Evolutionary conservation across 1,140 invertebrate species (phyloP), one percentile per base, ranked within the genome.

Genomic region (Drosophila baimaii): DNA sequence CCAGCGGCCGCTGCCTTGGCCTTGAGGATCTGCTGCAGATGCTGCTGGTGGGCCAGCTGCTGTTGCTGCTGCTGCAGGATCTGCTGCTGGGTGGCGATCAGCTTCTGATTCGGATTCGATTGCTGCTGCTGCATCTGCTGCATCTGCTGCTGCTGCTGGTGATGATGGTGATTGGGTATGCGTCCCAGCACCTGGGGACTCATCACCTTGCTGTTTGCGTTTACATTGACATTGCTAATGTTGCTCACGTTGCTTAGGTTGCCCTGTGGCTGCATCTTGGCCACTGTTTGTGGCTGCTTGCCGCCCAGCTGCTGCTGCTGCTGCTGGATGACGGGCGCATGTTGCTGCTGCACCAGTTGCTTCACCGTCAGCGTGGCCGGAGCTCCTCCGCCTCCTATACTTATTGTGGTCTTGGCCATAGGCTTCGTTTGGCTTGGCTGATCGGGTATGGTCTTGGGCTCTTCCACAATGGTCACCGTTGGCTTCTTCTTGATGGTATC

Each of bases 401-500:
- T 84, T 27, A 89, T 89, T 9, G 85, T 90, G 4, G 85, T 90
- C 29, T 89, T 89, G 29, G 71, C 66, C 72, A 77, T 44, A 19
- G 76, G 64, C 46, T 78, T 88, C 6, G 43, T 65, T 33, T 65
- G 56, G 33, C 47, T 64, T 19, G 69, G 74, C 56, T 72, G 54
- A 56, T 81, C 74, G 10, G 90, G 82, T 59, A 88, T 90, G 17
- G 90, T 89, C 54, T 91, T 91, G 25, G 86, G 79, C 29, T 91
- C 86, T 47, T 91, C 90, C 17, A 90, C 88, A 64, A 91, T 91
- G 25, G 90, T 91, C 6, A 91, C 86, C 9, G 74, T 77, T 1
- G 91, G 91, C 59, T 92, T 92, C 70, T 92, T 92, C 63, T 92
- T 92, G 55, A 92, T 92, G 37, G 91, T 92, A 46, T 91, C 90